Evolutionary conservation across 2,113 vertebrate genomes (phyloP), one percentile per base, ranked within the genome.

Genomic region (Cyrtonyx montezumae): DNA sequence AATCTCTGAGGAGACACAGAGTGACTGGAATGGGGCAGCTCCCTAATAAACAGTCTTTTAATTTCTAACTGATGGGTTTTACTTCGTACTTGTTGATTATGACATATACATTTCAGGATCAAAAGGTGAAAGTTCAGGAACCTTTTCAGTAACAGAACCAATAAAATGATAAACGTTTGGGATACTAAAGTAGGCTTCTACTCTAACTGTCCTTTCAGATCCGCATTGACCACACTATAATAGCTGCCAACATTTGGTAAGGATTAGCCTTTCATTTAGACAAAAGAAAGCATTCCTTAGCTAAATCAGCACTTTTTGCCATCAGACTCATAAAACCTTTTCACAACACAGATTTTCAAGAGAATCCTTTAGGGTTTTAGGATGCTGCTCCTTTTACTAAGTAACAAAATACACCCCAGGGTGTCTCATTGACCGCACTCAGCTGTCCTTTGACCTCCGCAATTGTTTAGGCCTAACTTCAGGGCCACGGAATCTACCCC

Each of bases 351-450:
- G 97, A 97, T 98, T 98, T 98, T 96, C 96, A 97, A 98, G 96
- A 97, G 96, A 97, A 97, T 96, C 97, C 96, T 97, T 97, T 97
- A 97, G 96, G 96, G 97, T 97, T 97, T 98, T 98, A 97, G 97
- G 97, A 98, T 97, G 97, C 96, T 96, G 96, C 96, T 98, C 96
- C 97, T 97, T 98, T 98, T 97, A 97, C 97, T 97, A 96, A 98
- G 98, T 98, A 98, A 98, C 97, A 98, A 97, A 98, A 98, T 98
- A 98, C 97, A 98, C 97, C 98, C 97, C 97, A 96, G 97, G 96
- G 97, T 98, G 98, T 98, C 97, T 97, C 96, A 95, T 97, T 98
- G 98, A 98, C 98, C 97, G 91, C 91, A 89, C 95, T 98, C 97
- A 96, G 97, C 97, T 96, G 95, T 97, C 97, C 97, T 97, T 97